Base-by-base conservation (phyloP, 1,140 invertebrate genomes). In the Zaprionus capensis region DNA sequence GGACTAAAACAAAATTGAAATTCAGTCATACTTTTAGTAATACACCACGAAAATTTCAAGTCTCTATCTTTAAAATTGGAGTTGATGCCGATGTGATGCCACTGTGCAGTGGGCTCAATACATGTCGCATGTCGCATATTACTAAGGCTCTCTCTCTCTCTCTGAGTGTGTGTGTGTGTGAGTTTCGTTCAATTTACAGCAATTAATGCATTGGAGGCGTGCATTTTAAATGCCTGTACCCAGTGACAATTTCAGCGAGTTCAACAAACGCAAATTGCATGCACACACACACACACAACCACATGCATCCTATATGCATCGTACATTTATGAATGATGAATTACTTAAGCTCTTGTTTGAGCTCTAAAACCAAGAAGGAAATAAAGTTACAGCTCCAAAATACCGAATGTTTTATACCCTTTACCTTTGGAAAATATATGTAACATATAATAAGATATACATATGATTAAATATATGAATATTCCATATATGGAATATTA, bases 181-280 rank as follows among this genome's bases (percentile, higher is more conserved):
- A 62, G 56, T 34, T 71, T 71, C 22, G 68, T 61, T 76, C 62
- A 72, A 76, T 76, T 72, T 72, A 76, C 44, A 66, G 74, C 70
- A 76, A 76, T 76, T 76, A 76, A 76, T 72, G 56, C 69, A 66
- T 71, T 46, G 69, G 46, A 66, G 69, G 62, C 74, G 69, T 76
- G 69, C 69, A 76, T 72, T 76, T 76, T 72, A 67, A 72, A 71
- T 76, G 73, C 44, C 20, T 76, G 20, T 34, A 56, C 34, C 36
- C 57, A 76, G 69, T 72, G 74, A 76, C 74, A 76, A 65, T 72
- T 72, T 53, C n/a, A 49, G 58, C 46, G 74, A 51, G 74, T 72
- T 76, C 74, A 76, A 76, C 69, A 76, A 76, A 76, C 74, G 69
- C 62, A 38, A 72, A 76, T 66, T 62, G 28, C 63, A 66, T 20